Evolutionary conservation across 2,797 vertebrate genomes (phyloP), one percentile per base, ranked within the genome.

Genomic region (Eptatretus atami): DNA sequence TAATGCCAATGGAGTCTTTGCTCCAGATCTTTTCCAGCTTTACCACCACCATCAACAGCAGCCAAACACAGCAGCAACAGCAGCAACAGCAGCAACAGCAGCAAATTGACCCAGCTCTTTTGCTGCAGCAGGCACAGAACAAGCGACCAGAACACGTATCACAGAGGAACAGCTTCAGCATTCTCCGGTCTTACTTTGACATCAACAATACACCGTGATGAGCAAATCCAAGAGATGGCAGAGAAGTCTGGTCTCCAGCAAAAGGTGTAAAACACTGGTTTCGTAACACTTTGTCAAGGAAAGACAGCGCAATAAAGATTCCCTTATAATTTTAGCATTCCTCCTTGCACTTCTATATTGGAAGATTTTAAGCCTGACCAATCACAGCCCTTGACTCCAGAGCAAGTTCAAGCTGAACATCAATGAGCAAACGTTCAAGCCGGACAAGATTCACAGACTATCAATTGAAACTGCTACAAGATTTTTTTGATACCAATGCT

Each of bases 181-280:
- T 99, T 65, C 76, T 96, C 57, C 73, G 88, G 64, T 86, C 95
- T 68, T 99, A 99, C 71, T 99, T 99, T 71, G 92, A 99, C 69
- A 99, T 99, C 65, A 99, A 99, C 76, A 99, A 99, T 72, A 96
- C 92, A 64, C 92, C 92, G 92, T 68, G 92, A 99, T 70, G 92
- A 99, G 12, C 92, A 99, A 75, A 96, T 99, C 73, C 94, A 99
- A 75, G 92, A 99, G 76, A 99, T 99, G 92, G 87, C 92, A 1
- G 90, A 96, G 72, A 99, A 99, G 69, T 99, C 92, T 1, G 86
- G 86, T 54, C 72, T 99, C 72, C 88, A 88, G 52, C 92, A 96
- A 75, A 99, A 96, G 69, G 92, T 99, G 67, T 99, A 71, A 99
- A 99, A 74, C 92, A 99, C 77, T 99, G 92, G 92, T 99, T 99